phyloP scores from a whole-genome alignment of 2,113 vertebrate species.

The Poicephalus meyeri region DNA sequence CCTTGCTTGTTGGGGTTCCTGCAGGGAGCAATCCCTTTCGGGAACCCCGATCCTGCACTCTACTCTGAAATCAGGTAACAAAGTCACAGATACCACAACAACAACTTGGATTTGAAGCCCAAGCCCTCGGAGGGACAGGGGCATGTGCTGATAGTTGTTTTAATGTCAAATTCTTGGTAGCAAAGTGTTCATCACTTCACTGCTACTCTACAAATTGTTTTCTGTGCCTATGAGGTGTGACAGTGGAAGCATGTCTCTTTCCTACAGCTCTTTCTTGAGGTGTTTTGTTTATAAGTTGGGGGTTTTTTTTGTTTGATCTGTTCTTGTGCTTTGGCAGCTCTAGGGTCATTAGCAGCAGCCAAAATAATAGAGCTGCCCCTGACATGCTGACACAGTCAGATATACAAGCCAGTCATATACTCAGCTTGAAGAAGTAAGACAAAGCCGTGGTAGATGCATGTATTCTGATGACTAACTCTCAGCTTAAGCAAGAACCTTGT shows the following conservation, averaged over 20 bases:
- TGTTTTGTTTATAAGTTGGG: not conserved
- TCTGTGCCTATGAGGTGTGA: not conserved
- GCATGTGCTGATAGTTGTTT: not conserved
- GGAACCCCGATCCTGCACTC: slow-evolving; percentile 88
- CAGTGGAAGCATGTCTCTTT: not conserved
- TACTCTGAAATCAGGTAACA: slow-evolving; percentile 81
- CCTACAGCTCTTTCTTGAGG: not conserved
- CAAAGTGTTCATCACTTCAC: not conserved
- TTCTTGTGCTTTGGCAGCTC: not conserved
- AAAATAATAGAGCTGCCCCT: not conserved
- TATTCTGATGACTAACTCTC: not conserved
- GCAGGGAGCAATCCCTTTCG: slow-evolving; percentile 95
- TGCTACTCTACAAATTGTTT: not conserved
- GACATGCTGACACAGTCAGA: not conserved
- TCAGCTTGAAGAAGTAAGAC: not conserved
- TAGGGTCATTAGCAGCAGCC: not conserved
- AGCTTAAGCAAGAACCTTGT: not conserved
- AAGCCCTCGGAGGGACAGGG: not conserved
- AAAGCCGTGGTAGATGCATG: not conserved
- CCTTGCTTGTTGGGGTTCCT: slow-evolving; percentile 89
- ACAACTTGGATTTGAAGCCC: not conserved
- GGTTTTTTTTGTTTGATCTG: not conserved
- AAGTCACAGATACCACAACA: not conserved
- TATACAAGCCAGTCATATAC: not conserved
- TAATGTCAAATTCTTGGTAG: not conserved